Evolutionary conservation across 2,888 invertebrate genomes (phyloP).

Genomic region (Drosophila setosimentum): DNA sequence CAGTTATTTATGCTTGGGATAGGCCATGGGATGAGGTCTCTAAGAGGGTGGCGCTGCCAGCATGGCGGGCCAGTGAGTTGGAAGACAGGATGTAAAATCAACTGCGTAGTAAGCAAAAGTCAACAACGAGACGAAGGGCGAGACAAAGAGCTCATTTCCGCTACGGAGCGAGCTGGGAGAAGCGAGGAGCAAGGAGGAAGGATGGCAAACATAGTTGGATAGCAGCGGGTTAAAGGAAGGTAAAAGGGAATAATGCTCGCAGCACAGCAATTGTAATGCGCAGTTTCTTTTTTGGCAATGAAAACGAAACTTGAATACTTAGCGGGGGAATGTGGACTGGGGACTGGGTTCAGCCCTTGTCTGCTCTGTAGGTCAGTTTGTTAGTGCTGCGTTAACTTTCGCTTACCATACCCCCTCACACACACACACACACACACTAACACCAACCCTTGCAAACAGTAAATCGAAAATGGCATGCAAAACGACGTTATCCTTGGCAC

Average conservation of each 20-base stretch:
- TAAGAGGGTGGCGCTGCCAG: neutral
- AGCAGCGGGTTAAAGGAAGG: neutral
- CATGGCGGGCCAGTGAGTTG: slow-evolving; percentile 27
- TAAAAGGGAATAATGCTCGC: slow-evolving; percentile 14
- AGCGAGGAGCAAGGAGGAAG: neutral
- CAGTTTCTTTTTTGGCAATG: slow-evolving; percentile 57
- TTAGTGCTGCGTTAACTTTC: slow-evolving; percentile 59
- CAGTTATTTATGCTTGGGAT: slow-evolving; percentile 58
- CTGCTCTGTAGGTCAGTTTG: slow-evolving; percentile 70
- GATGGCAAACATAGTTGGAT: neutral
- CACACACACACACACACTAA: neutral
- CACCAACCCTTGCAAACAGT: slow-evolving; percentile 19
- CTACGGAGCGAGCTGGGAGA: neutral
- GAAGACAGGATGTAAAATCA: slow-evolving; percentile 67
- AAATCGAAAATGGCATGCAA: slow-evolving; percentile 65
- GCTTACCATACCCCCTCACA: slow-evolving; percentile 28
- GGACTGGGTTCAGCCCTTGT: slow-evolving; percentile 48
- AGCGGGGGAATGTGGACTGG: neutral
- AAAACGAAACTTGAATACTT: slow-evolving; percentile 38
- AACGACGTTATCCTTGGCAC: slow-evolving; percentile 67
- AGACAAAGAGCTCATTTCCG: slow-evolving; percentile 39
- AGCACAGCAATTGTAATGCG: slow-evolving; percentile 50
- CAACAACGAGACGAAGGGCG: slow-evolving; percentile 50
- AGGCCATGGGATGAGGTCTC: slow-evolving; percentile 64
- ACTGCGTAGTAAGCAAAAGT: slow-evolving; percentile 78